phyloP scores from a whole-genome alignment of 2,888 invertebrate genomes.

The Syrphus vitripennis region DNA sequence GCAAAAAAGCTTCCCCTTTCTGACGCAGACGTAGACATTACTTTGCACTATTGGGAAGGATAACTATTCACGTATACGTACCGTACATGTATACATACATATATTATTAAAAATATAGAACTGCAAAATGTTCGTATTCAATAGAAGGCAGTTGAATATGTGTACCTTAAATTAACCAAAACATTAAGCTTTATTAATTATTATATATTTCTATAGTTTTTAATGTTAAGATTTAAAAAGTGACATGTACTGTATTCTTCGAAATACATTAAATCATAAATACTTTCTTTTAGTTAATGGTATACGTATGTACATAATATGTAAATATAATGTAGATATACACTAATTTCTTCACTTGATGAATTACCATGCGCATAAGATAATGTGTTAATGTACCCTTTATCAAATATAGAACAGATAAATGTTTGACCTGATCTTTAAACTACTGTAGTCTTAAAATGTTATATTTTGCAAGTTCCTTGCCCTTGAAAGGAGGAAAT shows the following conservation, averaged over 20 bases:
- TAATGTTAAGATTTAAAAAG: too few relatives aligned
- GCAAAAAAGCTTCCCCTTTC: not conserved
- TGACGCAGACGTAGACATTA: constrained; percentile 45
- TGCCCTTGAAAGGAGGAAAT: constrained; percentile 2
- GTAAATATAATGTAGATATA: too few relatives aligned
- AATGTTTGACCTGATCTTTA: not conserved
- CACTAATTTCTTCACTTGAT: too few relatives aligned
- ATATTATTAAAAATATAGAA: not conserved
- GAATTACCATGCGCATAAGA: not conserved
- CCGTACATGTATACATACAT: too few relatives aligned
- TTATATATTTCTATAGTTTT: too few relatives aligned
- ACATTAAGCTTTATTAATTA: too few relatives aligned
- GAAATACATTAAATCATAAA: too few relatives aligned
- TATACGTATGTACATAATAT: too few relatives aligned
- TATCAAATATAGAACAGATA: not conserved
- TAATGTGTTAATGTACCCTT: not conserved
- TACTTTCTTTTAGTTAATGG: too few relatives aligned
- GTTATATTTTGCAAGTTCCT: not conserved
- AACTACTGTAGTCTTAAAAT: not conserved
- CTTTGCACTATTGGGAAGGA: not conserved
- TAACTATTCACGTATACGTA: not conserved
- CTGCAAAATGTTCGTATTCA: not conserved
- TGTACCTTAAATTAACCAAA: not conserved
- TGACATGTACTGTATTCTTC: too few relatives aligned
- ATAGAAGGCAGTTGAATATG: not conserved